Base-by-base conservation (phyloP, 1,140 invertebrate genomes). In the Heliconius hermathena region DNA sequence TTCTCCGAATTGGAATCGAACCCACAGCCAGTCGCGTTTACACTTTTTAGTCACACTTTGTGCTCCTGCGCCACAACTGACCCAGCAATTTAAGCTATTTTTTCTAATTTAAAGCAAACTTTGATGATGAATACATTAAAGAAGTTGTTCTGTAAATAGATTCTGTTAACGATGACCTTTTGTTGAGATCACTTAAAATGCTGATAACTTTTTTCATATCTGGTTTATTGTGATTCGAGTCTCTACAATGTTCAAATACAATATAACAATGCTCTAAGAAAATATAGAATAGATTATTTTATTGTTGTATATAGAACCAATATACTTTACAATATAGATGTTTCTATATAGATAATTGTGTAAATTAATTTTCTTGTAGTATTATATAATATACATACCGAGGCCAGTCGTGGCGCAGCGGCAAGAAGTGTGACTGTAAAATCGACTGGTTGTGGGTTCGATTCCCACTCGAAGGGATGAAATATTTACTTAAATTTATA, bases 161-260 rank as follows among this genome's bases (percentile, higher is more conserved):
- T 73, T 8, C 1, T 49, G 73, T 49, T 46, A 73, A 41, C 41
- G 41, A 46, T 73, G 49, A 73, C 73, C 73, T 73, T 73, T 73
- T 26, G 73, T 66, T 66, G 60, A 66, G 60, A 66, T 66, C 60
- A 66, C 29, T 66, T 26, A 66, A 66, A 66, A 13, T n/a, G 60
- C 22, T 66, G 60, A 29, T 66, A 66, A 66, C 26, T 46, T 66
- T 66, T 26, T 66, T 66, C 60, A 29, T 66, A 66, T 66, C 60
- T 66, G 26, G 60, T 66, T 66, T 66, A 66, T 66, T 22, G 60
- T 66, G 60, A 66, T 66, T 66, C 26, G 60, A 29, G 22, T 66
- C 60, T 57, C 54, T 29, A 66, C 3, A 26, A 18, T 66, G 57
- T 22, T 66, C 60, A 3, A 29, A 66, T 16, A 66, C 3, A 66